Evolutionary conservation across 2,113 vertebrate genomes (phyloP).

Genomic region (Tragelaphus strepsiceros): DNA sequence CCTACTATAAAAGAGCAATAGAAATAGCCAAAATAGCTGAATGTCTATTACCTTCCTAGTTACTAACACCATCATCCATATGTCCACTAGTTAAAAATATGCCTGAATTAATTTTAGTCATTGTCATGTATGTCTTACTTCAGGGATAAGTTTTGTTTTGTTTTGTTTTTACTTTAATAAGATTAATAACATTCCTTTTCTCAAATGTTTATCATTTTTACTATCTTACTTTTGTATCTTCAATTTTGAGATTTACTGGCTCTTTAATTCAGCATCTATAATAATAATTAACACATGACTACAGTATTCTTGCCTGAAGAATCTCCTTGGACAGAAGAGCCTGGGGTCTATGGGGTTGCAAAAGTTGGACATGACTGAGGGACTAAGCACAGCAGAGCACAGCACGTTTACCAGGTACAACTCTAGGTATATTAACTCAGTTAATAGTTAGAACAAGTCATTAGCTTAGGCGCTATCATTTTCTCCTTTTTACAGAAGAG

Average conservation of each 20-base stretch:
- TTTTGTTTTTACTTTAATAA: not conserved
- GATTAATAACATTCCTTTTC: not conserved
- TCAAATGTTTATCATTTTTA: not conserved
- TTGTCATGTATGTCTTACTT: not conserved
- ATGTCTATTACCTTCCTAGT: too few species aligned
- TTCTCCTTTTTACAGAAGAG: not conserved
- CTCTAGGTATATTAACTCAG: not conserved
- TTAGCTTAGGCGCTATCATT: not conserved
- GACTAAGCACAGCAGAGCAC: not conserved
- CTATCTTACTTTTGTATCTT: not conserved
- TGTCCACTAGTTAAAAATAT: not conserved
- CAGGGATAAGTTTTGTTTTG: not conserved
- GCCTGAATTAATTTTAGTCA: not conserved
- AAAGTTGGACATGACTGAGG: not conserved
- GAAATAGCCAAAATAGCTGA: not conserved
- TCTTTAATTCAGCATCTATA: not conserved
- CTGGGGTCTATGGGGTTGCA: accelerated
- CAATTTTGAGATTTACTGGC: not conserved
- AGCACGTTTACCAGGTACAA: not conserved
- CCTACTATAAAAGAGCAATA: not conserved
- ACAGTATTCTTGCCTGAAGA: not conserved
- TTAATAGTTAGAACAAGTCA: not conserved
- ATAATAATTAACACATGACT: not conserved
- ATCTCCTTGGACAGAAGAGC: not conserved
- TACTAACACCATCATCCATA: too few species aligned